These are phyloP conservation scores for Peromyscus nudipes DNA, from an alignment of 2,797 vertebrate species.

Conservation along the genomic window DNA sequence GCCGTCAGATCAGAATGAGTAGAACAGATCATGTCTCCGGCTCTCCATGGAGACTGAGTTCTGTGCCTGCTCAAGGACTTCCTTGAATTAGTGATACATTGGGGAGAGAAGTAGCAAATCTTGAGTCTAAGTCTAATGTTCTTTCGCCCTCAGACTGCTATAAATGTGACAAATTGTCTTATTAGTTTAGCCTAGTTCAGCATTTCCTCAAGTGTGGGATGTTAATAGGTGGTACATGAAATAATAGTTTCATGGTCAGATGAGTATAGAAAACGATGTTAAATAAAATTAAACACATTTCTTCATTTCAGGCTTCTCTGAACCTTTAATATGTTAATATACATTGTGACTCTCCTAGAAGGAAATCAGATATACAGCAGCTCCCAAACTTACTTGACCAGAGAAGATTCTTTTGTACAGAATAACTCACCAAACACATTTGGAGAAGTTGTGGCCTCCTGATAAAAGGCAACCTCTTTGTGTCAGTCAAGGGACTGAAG, in stretches of 20 bases:
- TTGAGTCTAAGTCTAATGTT: constrained; percentile 71
- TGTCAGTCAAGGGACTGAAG: not conserved
- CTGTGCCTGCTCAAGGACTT: constrained; percentile 29
- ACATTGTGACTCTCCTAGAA: constrained; percentile 65
- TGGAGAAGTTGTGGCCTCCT: constrained; percentile 10
- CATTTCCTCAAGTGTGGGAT: constrained; percentile 83
- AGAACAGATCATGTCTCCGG: not conserved
- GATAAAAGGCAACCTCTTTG: constrained; percentile 29
- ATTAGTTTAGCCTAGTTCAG: constrained; percentile 84
- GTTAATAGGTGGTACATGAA: constrained; percentile 84
- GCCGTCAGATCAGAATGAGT: not conserved
- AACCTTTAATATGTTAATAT: constrained; percentile 81
- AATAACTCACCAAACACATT: constrained; percentile 48
- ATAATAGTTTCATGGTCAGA: constrained; percentile 84
- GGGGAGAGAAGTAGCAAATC: constrained; percentile 68
- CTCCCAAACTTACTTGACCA: constrained; percentile 72
- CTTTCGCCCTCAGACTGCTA: constrained; percentile 67
- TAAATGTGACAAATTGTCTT: constrained; percentile 83
- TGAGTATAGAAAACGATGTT: constrained; percentile 79
- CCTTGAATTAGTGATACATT: constrained; percentile 28
- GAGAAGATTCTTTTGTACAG: constrained; percentile 34
- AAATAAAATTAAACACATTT: constrained; percentile 84
- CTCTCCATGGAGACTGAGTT: not conserved
- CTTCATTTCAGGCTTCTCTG: constrained; percentile 82
- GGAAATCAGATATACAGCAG: constrained; percentile 66